Evolutionary conservation across 2,888 invertebrate species (phyloP).

Genomic region (Choreutis nemorana): DNA sequence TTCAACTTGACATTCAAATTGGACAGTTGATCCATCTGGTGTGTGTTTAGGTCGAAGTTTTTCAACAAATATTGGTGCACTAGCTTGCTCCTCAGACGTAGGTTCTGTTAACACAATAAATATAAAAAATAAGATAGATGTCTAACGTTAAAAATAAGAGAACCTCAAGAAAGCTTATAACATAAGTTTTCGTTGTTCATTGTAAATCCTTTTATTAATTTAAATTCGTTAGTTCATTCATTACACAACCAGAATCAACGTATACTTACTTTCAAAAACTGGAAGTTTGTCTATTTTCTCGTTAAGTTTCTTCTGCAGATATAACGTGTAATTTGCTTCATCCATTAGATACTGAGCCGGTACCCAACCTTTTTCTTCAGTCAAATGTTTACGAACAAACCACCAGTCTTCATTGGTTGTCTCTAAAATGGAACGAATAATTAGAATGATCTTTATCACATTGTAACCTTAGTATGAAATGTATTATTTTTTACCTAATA

Average conservation of each 20-base stretch:
- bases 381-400: slow-evolving; percentile 88
- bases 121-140: background rate
- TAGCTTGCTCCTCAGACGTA: slow-evolving; percentile 76
- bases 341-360: slow-evolving; percentile 89
- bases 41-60: slow-evolving; percentile 86
- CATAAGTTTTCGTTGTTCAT: background rate
- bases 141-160: slow-evolving; percentile 1
- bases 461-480: background rate
- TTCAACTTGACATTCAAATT: slow-evolving; percentile 96
- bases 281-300: slow-evolving; percentile 92
- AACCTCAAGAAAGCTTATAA: slow-evolving; percentile 3
- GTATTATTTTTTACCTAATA: slow-evolving; percentile 67
- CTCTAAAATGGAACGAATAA: slow-evolving; percentile 49
- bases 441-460: background rate
- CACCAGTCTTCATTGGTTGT: slow-evolving; percentile 91
- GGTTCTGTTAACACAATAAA: slow-evolving; percentile 69
- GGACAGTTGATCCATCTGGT: slow-evolving; percentile 92
- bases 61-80: slow-evolving; percentile 85
- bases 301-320: slow-evolving; percentile 86
- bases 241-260: too few species aligned
- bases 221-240: background rate
- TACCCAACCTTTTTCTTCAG: slow-evolving; percentile 94
- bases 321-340: slow-evolving; percentile 80
- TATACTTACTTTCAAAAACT: slow-evolving; percentile 86
- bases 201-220: background rate